These are phyloP conservation scores for Neogale vison DNA, from an alignment of 2,113 vertebrate species.

Conservation along the genomic window DNA sequence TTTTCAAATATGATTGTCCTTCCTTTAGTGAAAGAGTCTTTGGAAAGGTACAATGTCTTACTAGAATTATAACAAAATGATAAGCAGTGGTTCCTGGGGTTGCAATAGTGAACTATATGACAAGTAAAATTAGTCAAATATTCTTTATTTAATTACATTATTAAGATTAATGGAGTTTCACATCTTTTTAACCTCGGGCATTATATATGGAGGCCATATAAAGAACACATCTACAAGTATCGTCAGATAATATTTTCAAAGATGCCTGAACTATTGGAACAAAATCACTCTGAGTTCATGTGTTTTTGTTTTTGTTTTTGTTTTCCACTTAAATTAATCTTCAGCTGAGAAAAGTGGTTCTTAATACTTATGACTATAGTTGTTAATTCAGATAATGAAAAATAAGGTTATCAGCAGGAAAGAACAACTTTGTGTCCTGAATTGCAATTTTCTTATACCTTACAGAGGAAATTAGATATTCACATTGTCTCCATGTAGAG, in stretches of 20 bases:
- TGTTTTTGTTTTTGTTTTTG: neutral
- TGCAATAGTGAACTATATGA: neutral
- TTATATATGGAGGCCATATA: neutral
- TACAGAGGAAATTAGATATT: neutral
- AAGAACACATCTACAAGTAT: neutral
- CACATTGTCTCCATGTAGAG: neutral
- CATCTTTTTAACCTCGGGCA: neutral
- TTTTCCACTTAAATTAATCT: neutral
- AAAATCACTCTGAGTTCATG: neutral
- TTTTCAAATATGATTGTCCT: neutral
- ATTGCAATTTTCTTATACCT: neutral
- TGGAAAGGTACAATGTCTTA: neutral
- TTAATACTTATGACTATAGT: neutral
- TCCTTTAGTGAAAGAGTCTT: neutral
- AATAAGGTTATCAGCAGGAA: neutral
- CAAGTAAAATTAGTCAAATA: neutral
- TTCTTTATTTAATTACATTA: neutral
- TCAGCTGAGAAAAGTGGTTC: neutral
- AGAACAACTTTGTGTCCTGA: neutral
- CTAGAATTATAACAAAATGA: neutral
- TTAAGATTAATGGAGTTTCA: neutral
- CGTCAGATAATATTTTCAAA: neutral
- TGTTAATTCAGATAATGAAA: neutral
- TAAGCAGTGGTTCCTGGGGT: neutral
- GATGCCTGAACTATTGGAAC: neutral